Evolutionary conservation across 2,113 vertebrate genomes (phyloP), one percentile per base, ranked within the genome.

Genomic region (Poecilia latipinna): DNA sequence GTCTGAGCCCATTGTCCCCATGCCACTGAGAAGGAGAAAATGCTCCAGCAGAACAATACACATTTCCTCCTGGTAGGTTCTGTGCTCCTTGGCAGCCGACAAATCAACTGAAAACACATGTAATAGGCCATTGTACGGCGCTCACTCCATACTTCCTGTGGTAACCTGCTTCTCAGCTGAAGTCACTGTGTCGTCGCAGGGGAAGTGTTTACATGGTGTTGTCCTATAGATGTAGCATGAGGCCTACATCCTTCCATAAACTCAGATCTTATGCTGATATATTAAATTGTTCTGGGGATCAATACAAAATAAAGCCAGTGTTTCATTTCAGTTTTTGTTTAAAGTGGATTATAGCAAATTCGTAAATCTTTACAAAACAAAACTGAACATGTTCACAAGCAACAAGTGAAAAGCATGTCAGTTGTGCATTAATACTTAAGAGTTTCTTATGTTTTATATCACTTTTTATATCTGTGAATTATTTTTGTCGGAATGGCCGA

Each of bases 1-100:
- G 37, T 71, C 75, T 22, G 63, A 68, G 32, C 70, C 83, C 72
- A 90, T 93, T 92, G 87, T 91, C 73, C 39, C 61, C 37, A 42
- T 19, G 10, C 42, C 69, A 68, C 62, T 67, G 85, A 68, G 77
- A 85, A 65, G 48, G 67, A 65, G 78, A 85, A 88, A 84, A 70
- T 48, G 26, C 79, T 82, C 61, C 15, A 60, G 75, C 62, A 68
- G 85, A 89, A 93, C 92, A 92, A 92, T 88, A 39, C 72, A 39
- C 31, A 60, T 86, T 90, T 93, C 91, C 91, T 91, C 51, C 74
- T 42, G 64, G 8, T 80, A 19, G 31, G 51, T 26, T 37, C 63
- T 17, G 61, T 31, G 15, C 22, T 85, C 75, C 37, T 24, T 48
- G 1, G 78, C 5, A 31, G 69, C 76, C 26, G 19, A 79, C 35